Evolutionary conservation across 2,888 invertebrate species (phyloP).

Genomic region (Vandiemenella viatica): DNA sequence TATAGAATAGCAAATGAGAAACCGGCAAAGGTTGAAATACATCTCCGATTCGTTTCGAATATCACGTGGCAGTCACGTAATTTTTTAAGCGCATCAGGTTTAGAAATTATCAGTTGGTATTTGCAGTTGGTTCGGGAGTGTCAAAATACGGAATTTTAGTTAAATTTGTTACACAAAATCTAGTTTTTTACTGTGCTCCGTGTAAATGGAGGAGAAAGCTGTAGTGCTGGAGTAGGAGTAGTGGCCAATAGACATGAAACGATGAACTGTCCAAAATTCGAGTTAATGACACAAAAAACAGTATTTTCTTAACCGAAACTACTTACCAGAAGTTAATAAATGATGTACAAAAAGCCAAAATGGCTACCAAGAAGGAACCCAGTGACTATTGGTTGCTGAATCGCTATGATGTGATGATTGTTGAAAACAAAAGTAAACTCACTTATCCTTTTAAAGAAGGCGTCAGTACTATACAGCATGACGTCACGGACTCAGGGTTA

Average conservation of each 20-base stretch:
- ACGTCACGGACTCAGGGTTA: conserved; percentile 16
- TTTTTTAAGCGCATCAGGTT: background rate
- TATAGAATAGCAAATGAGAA: background rate
- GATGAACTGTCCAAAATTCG: background rate
- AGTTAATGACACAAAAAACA: background rate
- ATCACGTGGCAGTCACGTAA: background rate
- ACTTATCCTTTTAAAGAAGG: conserved; percentile 3
- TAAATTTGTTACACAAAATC: background rate
- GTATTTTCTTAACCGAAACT: background rate
- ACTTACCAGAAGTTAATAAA: conserved; percentile 2
- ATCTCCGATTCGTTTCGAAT: background rate
- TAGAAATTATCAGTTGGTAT: background rate
- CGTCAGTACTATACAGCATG: conserved; percentile 10
- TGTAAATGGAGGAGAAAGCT: background rate
- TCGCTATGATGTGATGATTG: background rate
- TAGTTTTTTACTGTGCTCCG: background rate
- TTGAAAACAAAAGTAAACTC: background rate
- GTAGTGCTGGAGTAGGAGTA: no score
- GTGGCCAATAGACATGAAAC: background rate
- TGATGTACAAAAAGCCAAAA: conserved; percentile 1
- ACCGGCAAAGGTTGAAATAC: background rate
- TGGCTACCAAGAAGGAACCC: conserved; percentile 2
- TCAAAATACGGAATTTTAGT: background rate
- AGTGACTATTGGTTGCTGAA: conserved; percentile 1
- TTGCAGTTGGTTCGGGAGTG: background rate